A percentile compares a stretch with the other conserved stretches of the same genome.
phyloP scores from a whole-genome alignment of 2,888 invertebrate genomes.

The Actias luna region DNA sequence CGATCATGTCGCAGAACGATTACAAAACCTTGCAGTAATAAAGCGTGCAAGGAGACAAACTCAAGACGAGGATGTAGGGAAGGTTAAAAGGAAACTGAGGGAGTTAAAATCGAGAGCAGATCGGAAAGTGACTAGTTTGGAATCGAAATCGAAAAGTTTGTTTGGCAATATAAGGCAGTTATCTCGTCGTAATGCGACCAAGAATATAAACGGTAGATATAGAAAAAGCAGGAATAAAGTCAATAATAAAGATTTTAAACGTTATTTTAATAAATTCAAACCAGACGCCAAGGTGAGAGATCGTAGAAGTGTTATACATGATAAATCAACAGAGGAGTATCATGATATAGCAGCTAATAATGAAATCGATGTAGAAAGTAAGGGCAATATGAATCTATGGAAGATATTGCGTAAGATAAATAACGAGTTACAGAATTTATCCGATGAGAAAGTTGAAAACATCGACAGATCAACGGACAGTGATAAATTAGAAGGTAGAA shows the following conservation, averaged over 20 bases:
- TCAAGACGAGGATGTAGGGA: constrained; percentile 3
- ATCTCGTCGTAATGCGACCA: constrained; percentile 27
- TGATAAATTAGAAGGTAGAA: constrained; percentile 38
- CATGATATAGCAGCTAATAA: constrained; percentile 38
- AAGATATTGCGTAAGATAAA: constrained; percentile 54
- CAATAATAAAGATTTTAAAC: constrained; percentile 24
- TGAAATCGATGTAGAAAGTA: constrained; percentile 42
- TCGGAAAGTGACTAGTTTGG: constrained; percentile 25
- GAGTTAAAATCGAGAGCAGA: constrained; percentile 28
- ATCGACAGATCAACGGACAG: constrained; percentile 26
- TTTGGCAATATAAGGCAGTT: constrained; percentile 37
- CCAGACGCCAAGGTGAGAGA: constrained; percentile 21
- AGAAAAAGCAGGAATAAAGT: constrained; percentile 24
- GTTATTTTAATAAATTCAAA: constrained; percentile 15
- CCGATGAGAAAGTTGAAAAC: constrained; percentile 35
- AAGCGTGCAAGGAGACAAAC: constrained; percentile 10
- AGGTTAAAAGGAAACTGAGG: constrained; percentile 29
- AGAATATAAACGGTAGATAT: constrained; percentile 16
- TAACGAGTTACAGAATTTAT: constrained; percentile 45
- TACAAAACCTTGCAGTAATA: not conserved
- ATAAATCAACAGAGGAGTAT: constrained; percentile 15
- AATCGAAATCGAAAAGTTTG: constrained; percentile 35
- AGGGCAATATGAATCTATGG: constrained; percentile 44
- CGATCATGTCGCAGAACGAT: not conserved
- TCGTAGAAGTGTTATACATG: constrained; percentile 19